These are phyloP conservation scores for Rhamphomyia laevipes DNA, from an alignment of 2,888 invertebrate genomes.

Conservation along the genomic window DNA sequence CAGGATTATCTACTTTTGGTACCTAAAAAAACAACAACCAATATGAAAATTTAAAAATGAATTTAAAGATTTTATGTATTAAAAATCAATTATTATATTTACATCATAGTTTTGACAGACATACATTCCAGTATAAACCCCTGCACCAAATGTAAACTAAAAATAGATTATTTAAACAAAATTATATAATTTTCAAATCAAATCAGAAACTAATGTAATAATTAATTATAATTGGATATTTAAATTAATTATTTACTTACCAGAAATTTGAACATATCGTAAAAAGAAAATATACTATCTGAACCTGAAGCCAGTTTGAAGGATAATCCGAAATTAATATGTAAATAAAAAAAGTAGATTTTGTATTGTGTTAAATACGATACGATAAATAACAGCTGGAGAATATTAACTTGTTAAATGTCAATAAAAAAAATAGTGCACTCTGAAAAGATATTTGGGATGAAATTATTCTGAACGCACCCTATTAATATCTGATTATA, in stretches of 20 bases:
- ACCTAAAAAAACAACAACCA: slow-evolving; percentile 42
- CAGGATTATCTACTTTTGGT: slow-evolving; percentile 68
- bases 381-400: background rate
- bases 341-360: background rate
- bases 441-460: background rate
- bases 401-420: background rate
- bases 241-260: slow-evolving; percentile 18
- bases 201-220: background rate
- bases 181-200: background rate
- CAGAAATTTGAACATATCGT: slow-evolving; percentile 33
- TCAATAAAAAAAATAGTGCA: background rate
- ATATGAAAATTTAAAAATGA: slow-evolving; percentile 16
- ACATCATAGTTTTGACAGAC: slow-evolving; percentile 64
- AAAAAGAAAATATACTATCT: slow-evolving; percentile 9
- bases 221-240: background rate
- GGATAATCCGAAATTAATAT: background rate
- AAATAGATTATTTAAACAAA: slow-evolving; percentile 19
- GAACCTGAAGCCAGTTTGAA: background rate
- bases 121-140: slow-evolving; percentile 61
- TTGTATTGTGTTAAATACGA: background rate
- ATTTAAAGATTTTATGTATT: background rate
- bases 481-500: too few species aligned
- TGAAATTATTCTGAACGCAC: background rate
- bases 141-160: slow-evolving; percentile 53
- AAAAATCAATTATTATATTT: background rate